Evolutionary conservation across 2,113 vertebrate species (phyloP).

Genomic region (Dromaius novaehollandiae): DNA sequence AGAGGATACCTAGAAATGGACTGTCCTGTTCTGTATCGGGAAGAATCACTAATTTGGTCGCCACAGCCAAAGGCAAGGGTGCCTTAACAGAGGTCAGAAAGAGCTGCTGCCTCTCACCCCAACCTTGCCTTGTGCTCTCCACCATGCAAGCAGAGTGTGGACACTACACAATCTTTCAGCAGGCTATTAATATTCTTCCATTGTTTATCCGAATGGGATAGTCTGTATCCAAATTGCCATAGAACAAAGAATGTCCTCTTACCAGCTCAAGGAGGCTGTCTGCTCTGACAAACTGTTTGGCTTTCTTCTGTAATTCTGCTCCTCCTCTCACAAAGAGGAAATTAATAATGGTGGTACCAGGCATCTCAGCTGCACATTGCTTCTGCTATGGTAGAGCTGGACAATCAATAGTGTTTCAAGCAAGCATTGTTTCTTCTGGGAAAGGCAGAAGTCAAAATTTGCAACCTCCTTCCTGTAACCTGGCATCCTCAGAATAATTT

Average conservation of each 20-base stretch:
- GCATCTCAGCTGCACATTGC: not conserved
- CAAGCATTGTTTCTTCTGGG: not conserved
- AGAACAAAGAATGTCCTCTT: not conserved
- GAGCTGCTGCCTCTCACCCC: not conserved
- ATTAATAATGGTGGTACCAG: not conserved
- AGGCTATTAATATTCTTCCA: not conserved
- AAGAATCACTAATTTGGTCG: fast-evolving
- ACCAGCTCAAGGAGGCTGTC: not conserved
- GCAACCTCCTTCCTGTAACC: not conserved
- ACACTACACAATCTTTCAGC: not conserved
- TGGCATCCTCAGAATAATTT: not conserved
- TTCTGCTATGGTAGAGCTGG: not conserved
- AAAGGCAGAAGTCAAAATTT: not conserved
- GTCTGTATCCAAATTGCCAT: not conserved
- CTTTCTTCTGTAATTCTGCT: not conserved
- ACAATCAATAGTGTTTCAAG: not conserved
- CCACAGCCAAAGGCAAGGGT: not conserved
- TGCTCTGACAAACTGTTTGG: not conserved
- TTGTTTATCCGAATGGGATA: fast-evolving
- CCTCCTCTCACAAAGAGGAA: not conserved
- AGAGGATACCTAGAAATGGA: not conserved
- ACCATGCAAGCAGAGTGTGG: not conserved
- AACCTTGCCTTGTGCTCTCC: not conserved
- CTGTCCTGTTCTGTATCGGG: not conserved
- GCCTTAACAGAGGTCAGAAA: not conserved